Conservation (phyloP, 1,140 invertebrate species). For the Thaumatotibia leucotreta region DNA sequence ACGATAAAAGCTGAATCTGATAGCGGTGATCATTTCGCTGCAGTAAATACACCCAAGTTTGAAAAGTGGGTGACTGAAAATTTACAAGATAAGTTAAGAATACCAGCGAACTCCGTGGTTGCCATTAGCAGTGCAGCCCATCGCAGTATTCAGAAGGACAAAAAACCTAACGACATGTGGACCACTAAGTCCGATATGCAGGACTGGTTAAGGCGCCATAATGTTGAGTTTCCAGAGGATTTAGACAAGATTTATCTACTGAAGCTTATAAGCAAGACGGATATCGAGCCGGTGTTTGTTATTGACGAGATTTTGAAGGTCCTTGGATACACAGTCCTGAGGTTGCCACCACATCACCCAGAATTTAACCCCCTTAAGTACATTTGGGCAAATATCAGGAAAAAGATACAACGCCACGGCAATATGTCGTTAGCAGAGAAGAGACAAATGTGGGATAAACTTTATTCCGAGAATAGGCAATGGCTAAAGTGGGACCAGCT, state of each 20-base stretch:
- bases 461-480: neutral
- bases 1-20: neutral
- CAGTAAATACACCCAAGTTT: neutral
- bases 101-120: neutral
- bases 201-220: neutral
- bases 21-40: neutral
- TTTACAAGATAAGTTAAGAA: neutral
- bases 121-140: neutral
- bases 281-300: neutral
- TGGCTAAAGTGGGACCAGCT: neutral
- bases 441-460: neutral
- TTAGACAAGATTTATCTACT: neutral
- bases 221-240: neutral
- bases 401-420: neutral
- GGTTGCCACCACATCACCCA: neutral
- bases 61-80: neutral
- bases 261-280: neutral
- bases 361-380: neutral
- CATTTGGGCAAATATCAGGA: neutral
- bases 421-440: neutral
- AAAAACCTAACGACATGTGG: neutral
- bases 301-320: neutral
- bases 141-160: neutral
- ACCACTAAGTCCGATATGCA: neutral
- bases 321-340: neutral